phyloP scores from a whole-genome alignment of 2,888 invertebrate genomes.

The Protula sp. region DNA sequence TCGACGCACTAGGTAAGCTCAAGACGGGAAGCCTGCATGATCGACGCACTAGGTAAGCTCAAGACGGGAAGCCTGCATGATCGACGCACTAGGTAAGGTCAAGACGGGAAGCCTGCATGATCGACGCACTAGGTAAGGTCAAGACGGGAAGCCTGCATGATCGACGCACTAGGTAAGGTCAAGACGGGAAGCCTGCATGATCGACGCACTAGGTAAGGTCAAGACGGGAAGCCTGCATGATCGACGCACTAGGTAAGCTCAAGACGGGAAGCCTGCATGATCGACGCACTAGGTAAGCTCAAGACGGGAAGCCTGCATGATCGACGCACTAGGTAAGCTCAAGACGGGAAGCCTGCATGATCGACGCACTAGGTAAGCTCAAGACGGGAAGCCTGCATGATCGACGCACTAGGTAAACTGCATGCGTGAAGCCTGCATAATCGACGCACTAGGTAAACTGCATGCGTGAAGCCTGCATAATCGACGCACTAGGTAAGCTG shows the following conservation, averaged over 20 bases:
- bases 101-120: too few relatives aligned
- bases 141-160: too few relatives aligned
- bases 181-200: too few relatives aligned
- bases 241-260: slow-evolving; percentile 69
- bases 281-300: slow-evolving; percentile 69
- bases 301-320: slow-evolving; percentile 73
- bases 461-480: slow-evolving; percentile 90
- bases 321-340: slow-evolving; percentile 69
- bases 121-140: too few relatives aligned
- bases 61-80: too few relatives aligned
- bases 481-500: slow-evolving; percentile 70
- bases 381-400: too few relatives aligned
- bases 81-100: too few relatives aligned
- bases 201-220: too few relatives aligned
- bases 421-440: too few relatives aligned
- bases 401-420: too few relatives aligned
- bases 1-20: slow-evolving; percentile 69
- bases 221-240: slow-evolving; percentile 92
- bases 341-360: slow-evolving; percentile 73
- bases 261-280: slow-evolving; percentile 73
- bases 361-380: slow-evolving; percentile 69
- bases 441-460: too few relatives aligned
- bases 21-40: slow-evolving; percentile 73
- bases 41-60: slow-evolving; percentile 69
- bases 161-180: too few relatives aligned